These are phyloP conservation scores for Cephus spinipes DNA, from an alignment of 2,888 invertebrate species.

Conservation along the genomic window DNA sequence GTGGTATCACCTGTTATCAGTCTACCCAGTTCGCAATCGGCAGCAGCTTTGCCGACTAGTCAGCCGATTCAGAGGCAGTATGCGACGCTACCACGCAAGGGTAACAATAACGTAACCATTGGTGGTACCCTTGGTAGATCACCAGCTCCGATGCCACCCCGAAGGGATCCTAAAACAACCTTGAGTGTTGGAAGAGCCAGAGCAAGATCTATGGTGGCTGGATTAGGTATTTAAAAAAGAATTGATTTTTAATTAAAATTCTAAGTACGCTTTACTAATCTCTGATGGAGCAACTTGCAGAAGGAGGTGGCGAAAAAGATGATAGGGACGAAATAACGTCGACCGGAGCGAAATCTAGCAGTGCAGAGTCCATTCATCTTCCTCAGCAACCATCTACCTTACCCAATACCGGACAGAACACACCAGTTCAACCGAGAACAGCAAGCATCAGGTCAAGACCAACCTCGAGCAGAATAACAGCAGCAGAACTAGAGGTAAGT, in stretches of 20 bases:
- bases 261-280: neutral
- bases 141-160: slow-evolving; percentile 91
- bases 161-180: slow-evolving; percentile 94
- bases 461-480: slow-evolving; percentile 88
- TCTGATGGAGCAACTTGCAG: slow-evolving; percentile 26
- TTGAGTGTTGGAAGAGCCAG: slow-evolving; percentile 92
- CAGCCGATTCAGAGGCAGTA: slow-evolving; percentile 76
- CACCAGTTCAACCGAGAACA: slow-evolving; percentile 82
- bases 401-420: slow-evolving; percentile 68
- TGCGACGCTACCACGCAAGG: slow-evolving; percentile 87
- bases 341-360: slow-evolving; percentile 79
- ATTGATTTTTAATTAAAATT: neutral
- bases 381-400: slow-evolving; percentile 68
- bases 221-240: slow-evolving; percentile 73
- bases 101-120: slow-evolving; percentile 69
- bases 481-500: slow-evolving; percentile 83
- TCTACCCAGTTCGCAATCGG: slow-evolving; percentile 70
- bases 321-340: slow-evolving; percentile 77
- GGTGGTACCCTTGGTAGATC: slow-evolving; percentile 72
- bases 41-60: slow-evolving; percentile 66
- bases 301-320: slow-evolving; percentile 78
- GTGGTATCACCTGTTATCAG: slow-evolving; percentile 78
- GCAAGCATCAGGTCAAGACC: slow-evolving; percentile 93
- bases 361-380: slow-evolving; percentile 82
- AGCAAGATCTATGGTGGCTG: slow-evolving; percentile 94